Evolutionary conservation across 2,888 invertebrate genomes (phyloP), one percentile per base, ranked within the genome.

Genomic region (Xestia sexstrigata): DNA sequence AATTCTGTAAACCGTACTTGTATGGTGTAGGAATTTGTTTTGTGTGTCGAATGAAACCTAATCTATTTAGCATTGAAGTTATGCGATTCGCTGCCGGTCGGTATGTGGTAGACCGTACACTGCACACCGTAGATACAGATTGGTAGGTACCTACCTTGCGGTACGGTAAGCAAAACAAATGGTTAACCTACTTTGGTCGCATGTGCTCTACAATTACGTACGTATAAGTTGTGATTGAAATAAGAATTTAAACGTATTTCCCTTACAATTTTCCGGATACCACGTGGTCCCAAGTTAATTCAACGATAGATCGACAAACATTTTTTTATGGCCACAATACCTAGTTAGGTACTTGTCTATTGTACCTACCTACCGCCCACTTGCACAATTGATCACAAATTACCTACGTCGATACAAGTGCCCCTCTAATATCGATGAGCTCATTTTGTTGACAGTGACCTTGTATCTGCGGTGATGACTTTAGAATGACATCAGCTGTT

Each of bases 371-470:
- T 72, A 42, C 74, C 83, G 71, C 78, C 83, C 83, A 84, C 84
- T 84, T 84, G 83, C 84, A 90, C 89, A 91, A 92, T 92, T 90
- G 90, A 89, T 88, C 89, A 91, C 91, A 91, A 93, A 91, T 93
- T 90, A 62, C 62, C 62, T 62, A 93, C 90, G 91, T 90, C 90
- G 90, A 91, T 92, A 93, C 91, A 90, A 90, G 90, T 89, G 90
- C 91, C 87, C 90, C 90, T 88, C 83, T 91, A 89, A 93, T 93
- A 94, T 94, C 91, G 95, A 93, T 96, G 96, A 96, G 93, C 91
- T 96, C 95, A 96, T 93, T 79, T 92, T 94, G 92, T 95, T 95
- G 95, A 95, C 94, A 94, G 83, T 94, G 94, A 93, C 96, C 95
- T 96, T 95, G 95, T 91, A 91, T 91, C 88, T 94, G 93, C 92